These are phyloP conservation scores for Syrphus vitripennis DNA, from an alignment of 2,888 invertebrate genomes.

Conservation along the genomic window DNA sequence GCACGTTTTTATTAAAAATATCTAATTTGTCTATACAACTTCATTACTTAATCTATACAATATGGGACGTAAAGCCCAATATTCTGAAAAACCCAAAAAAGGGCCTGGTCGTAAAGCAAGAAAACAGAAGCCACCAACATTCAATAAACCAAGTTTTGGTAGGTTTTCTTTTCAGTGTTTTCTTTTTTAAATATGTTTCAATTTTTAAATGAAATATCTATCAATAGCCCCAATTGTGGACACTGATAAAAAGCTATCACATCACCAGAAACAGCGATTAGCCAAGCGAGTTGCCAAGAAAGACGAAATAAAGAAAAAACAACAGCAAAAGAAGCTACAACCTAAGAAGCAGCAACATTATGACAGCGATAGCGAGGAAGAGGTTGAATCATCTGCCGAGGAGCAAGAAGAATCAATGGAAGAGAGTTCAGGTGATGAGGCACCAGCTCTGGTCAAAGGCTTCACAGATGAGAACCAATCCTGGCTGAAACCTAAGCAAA, in stretches of 20 bases:
- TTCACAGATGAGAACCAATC: slow-evolving; percentile 88
- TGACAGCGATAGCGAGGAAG: slow-evolving; percentile 77
- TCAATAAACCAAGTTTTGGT: slow-evolving; percentile 78
- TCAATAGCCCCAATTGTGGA: slow-evolving; percentile 79
- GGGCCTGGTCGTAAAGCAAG: slow-evolving; percentile 93
- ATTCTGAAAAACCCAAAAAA: slow-evolving; percentile 88
- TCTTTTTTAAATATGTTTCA: background rate
- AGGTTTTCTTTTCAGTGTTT: slow-evolving; percentile 53
- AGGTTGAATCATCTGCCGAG: slow-evolving; percentile 71
- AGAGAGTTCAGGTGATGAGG: slow-evolving; percentile 73
- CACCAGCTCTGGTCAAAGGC: slow-evolving; percentile 78
- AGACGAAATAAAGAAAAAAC: slow-evolving; percentile 76
- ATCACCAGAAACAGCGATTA: slow-evolving; percentile 86
- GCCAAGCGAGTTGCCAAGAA: slow-evolving; percentile 84
- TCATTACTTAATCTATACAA: background rate
- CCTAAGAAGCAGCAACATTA: slow-evolving; percentile 75
- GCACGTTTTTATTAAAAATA: slow-evolving; percentile 48
- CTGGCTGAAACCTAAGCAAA: slow-evolving; percentile 86
- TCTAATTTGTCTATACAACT: background rate
- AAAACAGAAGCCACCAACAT: slow-evolving; percentile 91
- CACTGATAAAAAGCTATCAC: slow-evolving; percentile 84
- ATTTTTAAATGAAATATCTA: slow-evolving; percentile 7
- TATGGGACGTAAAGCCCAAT: slow-evolving; percentile 93
- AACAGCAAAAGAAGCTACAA: slow-evolving; percentile 71
- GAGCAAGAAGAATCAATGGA: slow-evolving; percentile 75